Base-by-base conservation (phyloP, 1,140 invertebrate genomes). In the Drosophila albomicans region DNA sequence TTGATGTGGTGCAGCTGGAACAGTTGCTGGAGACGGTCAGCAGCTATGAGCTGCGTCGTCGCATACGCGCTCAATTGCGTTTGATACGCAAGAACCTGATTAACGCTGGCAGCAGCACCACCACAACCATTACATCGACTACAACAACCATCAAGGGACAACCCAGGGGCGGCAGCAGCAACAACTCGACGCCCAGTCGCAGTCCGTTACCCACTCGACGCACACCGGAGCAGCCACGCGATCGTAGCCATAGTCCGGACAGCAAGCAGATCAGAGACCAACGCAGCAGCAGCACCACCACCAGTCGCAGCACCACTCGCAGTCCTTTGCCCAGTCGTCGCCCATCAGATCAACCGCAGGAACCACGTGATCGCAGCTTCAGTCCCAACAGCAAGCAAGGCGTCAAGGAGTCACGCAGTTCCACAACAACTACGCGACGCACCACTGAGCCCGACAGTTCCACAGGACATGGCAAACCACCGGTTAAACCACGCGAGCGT, bases 21-120 rank as follows among this genome's bases (percentile, higher is more conserved):
- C 93, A 94, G 93, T 94, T 96, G 93, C 93, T 96, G 87, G 95
- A 96, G 92, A 96, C 95, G 82, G 95, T 96, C 32, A 94, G 94
- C 25, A 94, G 94, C 62, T 97, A 97, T 84, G 96, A 97, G 77
- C 93, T 96, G 80, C 93, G 96, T 66, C 94, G 96, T 57, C 94
- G 95, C 64, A 96, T 97, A 61, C 94, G 96, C 72, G 94, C 95
- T 6, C 96, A 96, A 92, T 96, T 97, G 61, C 93, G 96, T 73
- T 85, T 95, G 6, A 94, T 96, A 2, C 95, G 94, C 73, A 95
- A 95, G 78, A 92, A 92, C 25, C 67, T 86, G 78, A 79, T 89
- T 20, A 92, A 92, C 67, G 73, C 88, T 8, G 68, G 64, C 0
- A 72, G 46, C 0, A 65, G 43, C 1, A 70, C 28, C 10, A 79